These are phyloP conservation scores for Erebia palarica DNA, from an alignment of 2,888 invertebrate species.

Conservation along the genomic window DNA sequence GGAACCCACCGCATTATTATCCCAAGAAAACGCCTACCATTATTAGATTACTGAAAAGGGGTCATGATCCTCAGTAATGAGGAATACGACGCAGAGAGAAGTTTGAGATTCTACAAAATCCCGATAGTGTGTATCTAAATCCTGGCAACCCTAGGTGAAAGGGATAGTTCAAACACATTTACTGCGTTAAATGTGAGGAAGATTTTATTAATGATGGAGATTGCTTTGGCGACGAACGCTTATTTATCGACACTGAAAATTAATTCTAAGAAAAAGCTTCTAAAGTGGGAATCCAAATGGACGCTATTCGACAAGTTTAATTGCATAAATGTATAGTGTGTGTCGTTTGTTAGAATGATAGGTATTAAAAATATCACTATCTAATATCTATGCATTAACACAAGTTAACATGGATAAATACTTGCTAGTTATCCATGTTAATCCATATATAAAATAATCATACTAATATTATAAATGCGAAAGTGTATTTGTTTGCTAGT, in stretches of 20 bases:
- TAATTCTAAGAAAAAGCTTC: slow-evolving; percentile 21
- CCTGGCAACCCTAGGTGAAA: slow-evolving; percentile 36
- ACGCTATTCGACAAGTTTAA: slow-evolving; percentile 14
- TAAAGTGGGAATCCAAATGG: slow-evolving; percentile 12
- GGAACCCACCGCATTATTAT: too few relatives aligned
- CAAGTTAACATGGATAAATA: not conserved
- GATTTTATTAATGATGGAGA: slow-evolving; percentile 25
- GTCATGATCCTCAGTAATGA: too few relatives aligned
- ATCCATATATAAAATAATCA: too few relatives aligned
- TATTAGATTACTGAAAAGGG: too few relatives aligned
- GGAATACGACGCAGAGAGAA: too few relatives aligned
- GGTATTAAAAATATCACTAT: not conserved
- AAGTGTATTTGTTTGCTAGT: too few relatives aligned
- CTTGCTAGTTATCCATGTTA: too few relatives aligned
- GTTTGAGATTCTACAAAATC: not conserved
- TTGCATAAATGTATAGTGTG: slow-evolving; percentile 7
- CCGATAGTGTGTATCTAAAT: not conserved
- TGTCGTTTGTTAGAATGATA: not conserved
- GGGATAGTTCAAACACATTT: slow-evolving; percentile 31
- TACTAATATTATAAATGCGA: too few relatives aligned
- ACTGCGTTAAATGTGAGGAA: slow-evolving; percentile 30
- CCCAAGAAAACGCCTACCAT: too few relatives aligned
- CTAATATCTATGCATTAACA: not conserved
- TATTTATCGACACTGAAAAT: slow-evolving; percentile 26
- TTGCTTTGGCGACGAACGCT: slow-evolving; percentile 26